These are phyloP conservation scores for Loxodonta africana DNA, from an alignment of 2,113 vertebrate species.

Conservation along the genomic window DNA sequence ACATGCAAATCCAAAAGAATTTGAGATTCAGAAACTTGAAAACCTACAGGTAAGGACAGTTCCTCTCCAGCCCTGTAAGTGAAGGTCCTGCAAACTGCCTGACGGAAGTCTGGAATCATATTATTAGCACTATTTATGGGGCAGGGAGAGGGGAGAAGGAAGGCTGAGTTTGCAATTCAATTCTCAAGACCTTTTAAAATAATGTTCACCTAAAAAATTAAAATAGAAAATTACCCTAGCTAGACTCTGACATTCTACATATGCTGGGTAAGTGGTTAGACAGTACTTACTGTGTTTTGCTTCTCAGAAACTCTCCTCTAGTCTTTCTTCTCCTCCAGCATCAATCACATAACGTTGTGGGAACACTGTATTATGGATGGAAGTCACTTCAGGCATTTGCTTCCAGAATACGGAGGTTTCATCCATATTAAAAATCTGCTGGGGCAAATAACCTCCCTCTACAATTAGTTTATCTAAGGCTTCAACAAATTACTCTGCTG, in stretches of 20 bases:
- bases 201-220: not conserved
- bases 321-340: not conserved
- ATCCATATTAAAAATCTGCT: too few relatives aligned
- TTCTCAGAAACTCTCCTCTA: not conserved
- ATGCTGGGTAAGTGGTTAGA: not conserved
- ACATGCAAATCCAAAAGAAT: not conserved
- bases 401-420: too few relatives aligned
- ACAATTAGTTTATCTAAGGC: too few relatives aligned
- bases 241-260: not conserved
- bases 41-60: not conserved
- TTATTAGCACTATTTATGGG: not conserved
- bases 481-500: too few relatives aligned
- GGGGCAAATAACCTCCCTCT: too few relatives aligned
- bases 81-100: not conserved
- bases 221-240: not conserved
- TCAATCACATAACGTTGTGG: too few relatives aligned
- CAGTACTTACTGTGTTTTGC: not conserved
- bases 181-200: not conserved
- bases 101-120: not conserved
- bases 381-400: too few relatives aligned
- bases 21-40: not conserved
- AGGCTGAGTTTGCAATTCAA: not conserved
- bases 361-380: too few relatives aligned
- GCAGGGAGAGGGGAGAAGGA: too few relatives aligned
- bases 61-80: not conserved